Conservation (phyloP, 2,888 invertebrate species). For the Plebejus melissa region DNA sequence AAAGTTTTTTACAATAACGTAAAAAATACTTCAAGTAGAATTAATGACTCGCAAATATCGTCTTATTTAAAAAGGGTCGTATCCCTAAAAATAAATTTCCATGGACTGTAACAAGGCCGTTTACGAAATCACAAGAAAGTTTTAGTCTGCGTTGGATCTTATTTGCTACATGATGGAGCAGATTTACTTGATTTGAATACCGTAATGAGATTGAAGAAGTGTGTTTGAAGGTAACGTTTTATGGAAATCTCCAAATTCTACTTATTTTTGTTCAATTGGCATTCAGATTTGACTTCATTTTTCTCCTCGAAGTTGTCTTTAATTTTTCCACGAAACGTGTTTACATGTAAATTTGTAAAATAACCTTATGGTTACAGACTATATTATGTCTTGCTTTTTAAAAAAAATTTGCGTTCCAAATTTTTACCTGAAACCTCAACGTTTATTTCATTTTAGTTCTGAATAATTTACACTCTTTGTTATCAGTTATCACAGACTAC, state of each 20-base stretch:
- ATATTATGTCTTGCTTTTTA: background rate
- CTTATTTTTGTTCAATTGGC: conserved; percentile 23
- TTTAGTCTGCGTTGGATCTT: conserved; percentile 4
- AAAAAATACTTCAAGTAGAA: background rate
- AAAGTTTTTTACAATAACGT: background rate
- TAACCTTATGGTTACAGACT: background rate
- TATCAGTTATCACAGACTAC: too few relatives aligned
- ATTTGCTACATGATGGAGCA: conserved; percentile 32
- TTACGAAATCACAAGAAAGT: conserved; percentile 1
- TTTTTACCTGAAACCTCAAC: background rate
- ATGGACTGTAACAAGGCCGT: background rate
- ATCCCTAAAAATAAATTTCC: background rate
- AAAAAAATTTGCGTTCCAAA: background rate
- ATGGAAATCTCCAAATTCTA: conserved; percentile 10
- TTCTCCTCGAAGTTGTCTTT: background rate
- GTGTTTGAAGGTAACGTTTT: conserved; percentile 21
- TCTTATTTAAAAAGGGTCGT: background rate
- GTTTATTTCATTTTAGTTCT: too few relatives aligned
- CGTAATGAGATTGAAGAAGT: conserved; percentile 30
- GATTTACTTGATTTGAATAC: conserved; percentile 34
- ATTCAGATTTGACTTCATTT: conserved; percentile 1
- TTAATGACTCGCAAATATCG: background rate
- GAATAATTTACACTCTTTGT: too few relatives aligned
- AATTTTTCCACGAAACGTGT: background rate
- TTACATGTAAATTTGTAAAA: background rate